Evolutionary conservation across 2,113 vertebrate genomes (phyloP), one percentile per base, ranked within the genome.

Genomic region (Empidonax traillii): DNA sequence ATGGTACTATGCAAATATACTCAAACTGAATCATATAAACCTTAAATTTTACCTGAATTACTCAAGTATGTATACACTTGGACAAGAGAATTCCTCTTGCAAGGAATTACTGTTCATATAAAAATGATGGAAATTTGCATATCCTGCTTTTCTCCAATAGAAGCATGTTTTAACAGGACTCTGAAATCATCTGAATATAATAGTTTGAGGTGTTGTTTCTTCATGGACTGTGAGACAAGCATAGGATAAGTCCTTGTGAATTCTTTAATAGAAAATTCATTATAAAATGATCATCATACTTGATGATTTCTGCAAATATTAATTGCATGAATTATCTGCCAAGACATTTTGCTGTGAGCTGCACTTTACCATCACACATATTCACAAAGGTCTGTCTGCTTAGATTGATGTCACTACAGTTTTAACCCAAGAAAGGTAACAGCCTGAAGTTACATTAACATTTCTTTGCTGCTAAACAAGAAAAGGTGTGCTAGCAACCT

Each of bases 91-190:
- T 96, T 95, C 53, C 62, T 55, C 93, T 94, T 81, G 52, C 41
- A 95, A 73, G 94, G 86, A 94, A 97, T 88, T 56, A 80, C 35
- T 90, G 56, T 94, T 87, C 85, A 90, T 94, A 96, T 93, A 87
- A 96, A 97, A 95, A 65, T 81, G 47, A 39, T 96, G 85, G 83
- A 95, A 98, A 97, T 88, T 87, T 96, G 91, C 22, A 95, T 97
- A 96, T 96, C 76, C 71, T 94, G 87, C 84, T 89, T 97, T 97
- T 97, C 69, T 95, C 85, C 95, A 63, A 88, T 67, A 71, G 47
- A 96, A 96, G n/a, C 37, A 68, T 84, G 43, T 95, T 97, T 97
- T 90, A 96, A 76, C 46, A 84, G 71, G 63, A 94, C 77, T 97
- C 67, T 27, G 76, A 91, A 96, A 93, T 97, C 77, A 96, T 93